Conservation (phyloP, 2,113 vertebrate species). For the Chloropsis cyanopogon region DNA sequence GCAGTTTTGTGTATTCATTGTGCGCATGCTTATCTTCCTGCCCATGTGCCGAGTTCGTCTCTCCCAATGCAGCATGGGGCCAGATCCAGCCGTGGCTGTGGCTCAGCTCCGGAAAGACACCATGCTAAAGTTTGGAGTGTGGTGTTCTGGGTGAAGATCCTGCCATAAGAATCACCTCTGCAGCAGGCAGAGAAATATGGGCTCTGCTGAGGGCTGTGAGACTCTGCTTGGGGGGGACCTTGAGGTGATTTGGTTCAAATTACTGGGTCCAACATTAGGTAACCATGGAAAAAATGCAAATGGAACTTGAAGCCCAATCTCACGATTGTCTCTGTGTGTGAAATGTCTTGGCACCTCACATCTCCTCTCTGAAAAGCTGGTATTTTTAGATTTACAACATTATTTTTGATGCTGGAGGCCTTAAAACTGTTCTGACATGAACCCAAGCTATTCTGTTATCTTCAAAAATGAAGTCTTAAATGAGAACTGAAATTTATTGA, state of each 20-base stretch:
- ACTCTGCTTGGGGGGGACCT: neutral
- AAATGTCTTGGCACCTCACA: neutral
- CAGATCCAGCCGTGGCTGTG: neutral
- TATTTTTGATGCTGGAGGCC: slow-evolving; percentile 18
- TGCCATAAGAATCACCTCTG: neutral
- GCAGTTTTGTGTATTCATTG: neutral
- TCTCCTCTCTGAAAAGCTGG: neutral
- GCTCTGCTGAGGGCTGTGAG: neutral
- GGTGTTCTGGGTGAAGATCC: neutral
- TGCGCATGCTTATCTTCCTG: neutral
- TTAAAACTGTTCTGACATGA: slow-evolving; percentile 31
- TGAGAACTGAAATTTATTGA: neutral
- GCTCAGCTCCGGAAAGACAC: neutral
- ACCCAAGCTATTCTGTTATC: neutral
- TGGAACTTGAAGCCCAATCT: neutral
- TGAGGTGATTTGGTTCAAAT: neutral
- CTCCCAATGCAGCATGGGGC: neutral
- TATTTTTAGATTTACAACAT: neutral
- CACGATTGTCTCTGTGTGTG: neutral
- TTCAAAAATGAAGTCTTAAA: neutral
- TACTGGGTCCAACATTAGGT: neutral
- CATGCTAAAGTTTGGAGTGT: accelerated
- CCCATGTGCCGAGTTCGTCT: accelerated
- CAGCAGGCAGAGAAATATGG: neutral
- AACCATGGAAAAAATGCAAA: neutral